Evolutionary conservation across 1,140 invertebrate species (phyloP), one percentile per base, ranked within the genome.

Genomic region (Asbolus verrucosus): DNA sequence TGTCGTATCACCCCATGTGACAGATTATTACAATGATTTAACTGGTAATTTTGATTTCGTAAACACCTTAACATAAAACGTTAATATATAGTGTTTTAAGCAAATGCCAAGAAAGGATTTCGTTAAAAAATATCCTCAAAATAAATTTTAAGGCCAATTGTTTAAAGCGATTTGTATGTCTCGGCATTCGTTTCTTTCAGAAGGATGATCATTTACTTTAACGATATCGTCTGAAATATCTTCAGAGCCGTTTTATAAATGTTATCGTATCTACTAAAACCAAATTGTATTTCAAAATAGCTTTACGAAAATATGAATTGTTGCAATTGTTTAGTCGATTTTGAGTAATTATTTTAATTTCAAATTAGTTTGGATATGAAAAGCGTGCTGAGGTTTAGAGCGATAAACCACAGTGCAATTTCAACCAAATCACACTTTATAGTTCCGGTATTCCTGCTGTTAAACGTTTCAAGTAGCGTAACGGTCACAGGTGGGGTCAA

Each of bases 401-500:
- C 46, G n/a, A 30, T 30, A 27, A 54, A 54, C 46, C 46, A 54
- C 46, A n/a, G 9, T 27, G 46, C 46, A 54, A 30, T 21, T 54
- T 27, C 46, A 27, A 24, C 19, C 46, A 54, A 54, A 54, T 54
- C 46, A 54, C 19, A 54, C 46, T 54, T 50, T 27, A 11, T 11
- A 54, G 46, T 54, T 54, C 46, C 46, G 46, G 11, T 24, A 54
- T 54, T 54, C 46, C 46, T 54, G 18, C 21, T 54, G 46, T 54
- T 54, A 54, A 54, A 24, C 31, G 60, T 41, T 50, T 62, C 31
- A 62, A 62, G 60, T 16, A 62, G 31, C 24, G 60, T 62, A 38
- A 62, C 60, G 54, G 46, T 62, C 30, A 60, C 68, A 46, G 50
- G 43, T 46, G 68, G 68, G 36, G 43, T 31, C 61, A 65, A 46